Conservation (phyloP, 2,113 vertebrate genomes). For the Indicator indicator region DNA sequence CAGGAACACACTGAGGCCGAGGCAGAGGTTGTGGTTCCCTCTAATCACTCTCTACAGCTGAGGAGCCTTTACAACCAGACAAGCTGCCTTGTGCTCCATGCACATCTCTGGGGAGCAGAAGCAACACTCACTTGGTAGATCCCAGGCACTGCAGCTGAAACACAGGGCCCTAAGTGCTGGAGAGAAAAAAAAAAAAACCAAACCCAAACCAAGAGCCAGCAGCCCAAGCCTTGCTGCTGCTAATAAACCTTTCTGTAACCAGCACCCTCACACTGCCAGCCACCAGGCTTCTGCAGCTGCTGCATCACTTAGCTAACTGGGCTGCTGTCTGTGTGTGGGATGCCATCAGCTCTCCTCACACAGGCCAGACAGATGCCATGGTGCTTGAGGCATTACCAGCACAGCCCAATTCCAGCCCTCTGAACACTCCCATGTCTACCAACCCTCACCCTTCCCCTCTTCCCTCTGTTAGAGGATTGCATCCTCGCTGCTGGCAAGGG, state of each 20-base stretch:
- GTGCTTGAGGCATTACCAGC: slow-evolving; percentile 8
- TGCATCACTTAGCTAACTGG: not conserved
- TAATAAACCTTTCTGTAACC: not conserved
- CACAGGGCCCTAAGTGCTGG: not conserved
- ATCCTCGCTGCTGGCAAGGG: not conserved
- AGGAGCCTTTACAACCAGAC: not conserved
- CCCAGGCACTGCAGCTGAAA: not conserved
- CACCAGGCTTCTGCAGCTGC: not conserved
- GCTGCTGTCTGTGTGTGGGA: not conserved
- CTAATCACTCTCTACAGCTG: not conserved
- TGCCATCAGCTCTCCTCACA: not conserved
- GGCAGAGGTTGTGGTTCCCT: not conserved
- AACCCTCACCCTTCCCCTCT: not conserved
- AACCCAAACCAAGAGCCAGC: not conserved
- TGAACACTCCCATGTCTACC: not conserved
- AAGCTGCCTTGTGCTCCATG: not conserved
- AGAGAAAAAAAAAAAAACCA: not conserved
- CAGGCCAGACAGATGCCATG: not conserved
- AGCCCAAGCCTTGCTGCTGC: not conserved
- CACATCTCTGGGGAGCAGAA: not conserved
- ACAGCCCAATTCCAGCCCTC: not conserved
- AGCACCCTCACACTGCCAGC: not conserved
- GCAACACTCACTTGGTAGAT: not conserved
- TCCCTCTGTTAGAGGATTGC: not conserved
- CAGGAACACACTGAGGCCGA: not conserved